A percentile compares a stretch with the other conserved stretches of the same genome.
These are phyloP conservation scores for Papilio polyxenes DNA, from an alignment of 1,140 invertebrate species.

Conservation along the genomic window DNA sequence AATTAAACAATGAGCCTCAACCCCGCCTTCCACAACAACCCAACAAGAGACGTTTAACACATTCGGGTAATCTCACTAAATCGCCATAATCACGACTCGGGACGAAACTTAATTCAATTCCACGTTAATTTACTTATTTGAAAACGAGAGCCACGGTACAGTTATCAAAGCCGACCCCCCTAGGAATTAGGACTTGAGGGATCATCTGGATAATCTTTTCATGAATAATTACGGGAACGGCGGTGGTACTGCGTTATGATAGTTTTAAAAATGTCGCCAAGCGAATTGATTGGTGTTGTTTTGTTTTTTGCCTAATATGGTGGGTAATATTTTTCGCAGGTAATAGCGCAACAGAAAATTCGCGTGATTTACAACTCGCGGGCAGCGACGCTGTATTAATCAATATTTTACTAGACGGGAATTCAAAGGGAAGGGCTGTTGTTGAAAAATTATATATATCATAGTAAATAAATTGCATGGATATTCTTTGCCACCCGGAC, in stretches of 20 bases:
- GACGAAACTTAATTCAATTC: slow-evolving; percentile 74
- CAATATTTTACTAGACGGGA: too few relatives aligned
- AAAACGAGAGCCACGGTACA: slow-evolving; percentile 63
- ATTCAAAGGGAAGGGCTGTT: too few relatives aligned
- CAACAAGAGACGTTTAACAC: slow-evolving; percentile 71
- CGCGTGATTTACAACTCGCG: too few relatives aligned
- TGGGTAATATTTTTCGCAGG: too few relatives aligned
- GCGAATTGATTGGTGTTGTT: not conserved
- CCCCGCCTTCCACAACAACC: slow-evolving; percentile 66
- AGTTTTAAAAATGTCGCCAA: slow-evolving; percentile 4
- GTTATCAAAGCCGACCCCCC: slow-evolving; percentile 56
- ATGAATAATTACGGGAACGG: slow-evolving; percentile 56
- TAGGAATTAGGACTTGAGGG: slow-evolving; percentile 51
- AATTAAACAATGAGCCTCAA: slow-evolving; percentile 72
- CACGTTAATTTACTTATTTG: slow-evolving; percentile 73
- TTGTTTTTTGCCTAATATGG: too few relatives aligned
- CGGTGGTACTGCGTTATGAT: not conserved
- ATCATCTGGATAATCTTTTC: slow-evolving; percentile 67
- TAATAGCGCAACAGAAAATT: too few relatives aligned
- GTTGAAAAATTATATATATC: too few relatives aligned
- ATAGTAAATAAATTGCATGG: too few relatives aligned
- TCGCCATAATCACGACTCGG: slow-evolving; percentile 69
- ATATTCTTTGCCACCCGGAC: too few relatives aligned
- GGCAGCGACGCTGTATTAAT: too few relatives aligned
- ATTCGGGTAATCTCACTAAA: slow-evolving; percentile 75